Evolutionary conservation across 2,797 vertebrate species (phyloP), one percentile per base, ranked within the genome.

Genomic region (Anabas testudineus): DNA sequence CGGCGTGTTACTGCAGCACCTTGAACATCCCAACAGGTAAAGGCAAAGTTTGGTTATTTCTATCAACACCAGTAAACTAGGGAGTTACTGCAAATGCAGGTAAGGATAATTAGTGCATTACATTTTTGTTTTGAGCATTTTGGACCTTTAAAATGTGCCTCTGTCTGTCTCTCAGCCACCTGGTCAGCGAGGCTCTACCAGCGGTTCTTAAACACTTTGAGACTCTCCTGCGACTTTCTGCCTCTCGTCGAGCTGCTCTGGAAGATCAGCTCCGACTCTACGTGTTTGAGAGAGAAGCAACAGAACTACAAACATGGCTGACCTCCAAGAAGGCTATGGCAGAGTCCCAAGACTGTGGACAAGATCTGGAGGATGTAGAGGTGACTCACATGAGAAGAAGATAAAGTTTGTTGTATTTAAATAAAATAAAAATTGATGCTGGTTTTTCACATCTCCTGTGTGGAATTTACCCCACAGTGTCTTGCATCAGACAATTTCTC

Each of bases 281-380:
- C 66, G 93, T 93, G 7, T 95, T 96, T 79, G 94, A 96, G 80
- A 94, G 85, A 74, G 96, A 97, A 78, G 91, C 92, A 53, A 92
- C 88, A 81, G 91, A 96, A 82, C 92, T 97, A 15, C 88, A 94
- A n/a, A 73, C 91, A 67, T 98, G 97, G 97, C 87, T 97, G 79
- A 89, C 88, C 54, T 88, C 92, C 81, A 95, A 89, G 83, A 92
- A 89, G 64, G 80, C 83, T 2, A 1, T 84, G 3, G 94, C 93
- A 1, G 94, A 96, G 82, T 95, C 95, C 0, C 84, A 91, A 54
- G 95, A 97, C 85, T 95, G 86, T 0, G 95, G 97, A 55, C 95
- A 95, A 72, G 96, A 98, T 75, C 91, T 98, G 59, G 95, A 96
- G 62, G 93, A 92, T 4, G 88, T 95, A 18, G 93, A 95, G 92